Conservation (phyloP, 2,888 invertebrate species). For the Dendrolimus houi region DNA sequence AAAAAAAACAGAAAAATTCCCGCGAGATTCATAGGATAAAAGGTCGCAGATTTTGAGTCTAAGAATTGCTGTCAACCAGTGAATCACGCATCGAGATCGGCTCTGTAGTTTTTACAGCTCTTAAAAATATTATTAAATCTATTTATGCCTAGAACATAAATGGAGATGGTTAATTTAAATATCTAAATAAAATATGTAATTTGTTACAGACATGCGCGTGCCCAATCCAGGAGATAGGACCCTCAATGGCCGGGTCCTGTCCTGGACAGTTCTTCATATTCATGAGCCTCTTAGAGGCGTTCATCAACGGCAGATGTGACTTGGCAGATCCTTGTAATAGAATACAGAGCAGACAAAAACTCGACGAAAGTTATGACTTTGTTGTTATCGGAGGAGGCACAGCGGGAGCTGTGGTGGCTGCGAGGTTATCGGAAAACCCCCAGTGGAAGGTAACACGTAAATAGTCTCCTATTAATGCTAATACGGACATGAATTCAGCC, state of each 20-base stretch:
- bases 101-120: too few relatives aligned
- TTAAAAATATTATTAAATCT: too few relatives aligned
- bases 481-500: background rate
- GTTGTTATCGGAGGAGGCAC: constrained; percentile 81
- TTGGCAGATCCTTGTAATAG: constrained; percentile 78
- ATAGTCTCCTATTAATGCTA: background rate
- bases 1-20: too few relatives aligned
- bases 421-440: constrained; percentile 78
- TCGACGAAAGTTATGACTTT: constrained; percentile 78
- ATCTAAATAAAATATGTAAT: constrained; percentile 1
- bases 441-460: constrained; percentile 72
- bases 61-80: too few relatives aligned
- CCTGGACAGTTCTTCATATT: constrained; percentile 78
- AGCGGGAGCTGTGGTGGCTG: constrained; percentile 79
- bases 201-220: constrained; percentile 69
- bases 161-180: too few relatives aligned
- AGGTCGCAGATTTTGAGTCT: too few relatives aligned
- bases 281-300: constrained; percentile 80
- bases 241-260: constrained; percentile 75
- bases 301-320: constrained; percentile 75
- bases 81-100: too few relatives aligned
- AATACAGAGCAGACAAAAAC: constrained; percentile 49
- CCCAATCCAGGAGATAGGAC: constrained; percentile 71
- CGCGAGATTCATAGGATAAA: too few relatives aligned
- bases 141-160: background rate